phyloP scores from a whole-genome alignment of 1,140 invertebrate genomes.

The Drosophila parvula region DNA sequence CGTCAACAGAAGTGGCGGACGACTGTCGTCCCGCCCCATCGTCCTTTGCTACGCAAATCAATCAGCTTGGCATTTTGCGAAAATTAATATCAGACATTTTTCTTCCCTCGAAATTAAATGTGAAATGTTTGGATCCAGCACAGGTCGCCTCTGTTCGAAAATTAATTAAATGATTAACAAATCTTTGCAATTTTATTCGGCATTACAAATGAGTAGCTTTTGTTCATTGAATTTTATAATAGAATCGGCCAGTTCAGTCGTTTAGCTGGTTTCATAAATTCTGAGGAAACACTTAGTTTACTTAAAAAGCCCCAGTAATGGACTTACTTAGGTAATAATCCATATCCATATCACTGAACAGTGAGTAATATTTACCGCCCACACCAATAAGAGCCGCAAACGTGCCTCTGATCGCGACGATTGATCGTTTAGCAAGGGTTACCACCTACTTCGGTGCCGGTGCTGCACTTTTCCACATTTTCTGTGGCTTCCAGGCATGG shows the following conservation, averaged over 20 bases:
- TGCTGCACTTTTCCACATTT: conserved; percentile 48
- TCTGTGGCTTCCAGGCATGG: conserved; percentile 60
- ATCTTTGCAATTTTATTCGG: conserved; percentile 34
- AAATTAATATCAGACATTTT: conserved; percentile 77
- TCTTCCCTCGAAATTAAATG: conserved; percentile 50
- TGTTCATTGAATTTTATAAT: conserved; percentile 25
- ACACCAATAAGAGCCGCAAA: conserved; percentile 48
- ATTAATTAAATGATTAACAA: conserved; percentile 75
- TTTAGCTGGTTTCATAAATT: conserved; percentile 14
- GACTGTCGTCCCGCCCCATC: conserved; percentile 1
- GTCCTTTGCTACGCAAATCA: conserved; percentile 48
- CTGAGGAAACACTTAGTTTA: conserved; percentile 1
- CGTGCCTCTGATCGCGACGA: conserved; percentile 74
- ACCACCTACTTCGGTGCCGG: conserved; percentile 20
- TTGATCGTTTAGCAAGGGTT: conserved; percentile 72
- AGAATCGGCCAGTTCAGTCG: not conserved
- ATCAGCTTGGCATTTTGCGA: conserved; percentile 69
- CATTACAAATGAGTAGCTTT: conserved; percentile 49
- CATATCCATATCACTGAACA: conserved; percentile 48
- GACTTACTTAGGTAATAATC: conserved; percentile 61
- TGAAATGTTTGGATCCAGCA: conserved; percentile 43
- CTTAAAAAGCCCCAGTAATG: conserved; percentile 11
- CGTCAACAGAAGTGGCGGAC: conserved; percentile 4
- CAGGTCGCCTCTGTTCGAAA: conserved; percentile 38
- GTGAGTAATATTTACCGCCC: conserved; percentile 63